Conservation (phyloP, 2,113 vertebrate species). For the Acrocephalus kingi region DNA sequence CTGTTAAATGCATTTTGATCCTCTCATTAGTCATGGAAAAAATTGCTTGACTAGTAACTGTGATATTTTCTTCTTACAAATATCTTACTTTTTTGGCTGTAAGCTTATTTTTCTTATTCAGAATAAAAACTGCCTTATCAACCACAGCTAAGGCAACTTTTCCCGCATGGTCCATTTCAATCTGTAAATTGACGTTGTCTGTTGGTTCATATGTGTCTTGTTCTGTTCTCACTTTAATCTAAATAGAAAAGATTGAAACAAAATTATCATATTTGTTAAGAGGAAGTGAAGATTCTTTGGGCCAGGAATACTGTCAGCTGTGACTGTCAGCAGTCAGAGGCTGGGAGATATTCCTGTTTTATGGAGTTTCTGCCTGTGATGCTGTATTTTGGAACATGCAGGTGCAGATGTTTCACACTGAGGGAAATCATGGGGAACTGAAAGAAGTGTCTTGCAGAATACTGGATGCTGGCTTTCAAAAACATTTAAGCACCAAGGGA, state of each 20-base stretch:
- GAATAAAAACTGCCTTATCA: slow-evolving; percentile 80
- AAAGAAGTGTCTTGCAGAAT: background rate
- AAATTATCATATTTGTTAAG: background rate
- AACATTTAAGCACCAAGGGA: background rate
- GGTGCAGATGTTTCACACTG: background rate
- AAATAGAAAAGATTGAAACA: background rate
- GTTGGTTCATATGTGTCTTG: background rate
- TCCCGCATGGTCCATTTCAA: slow-evolving; percentile 29
- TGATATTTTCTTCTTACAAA: background rate
- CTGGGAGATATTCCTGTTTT: background rate
- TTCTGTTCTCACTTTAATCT: slow-evolving; percentile 57
- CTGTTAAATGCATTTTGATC: background rate
- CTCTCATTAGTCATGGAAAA: background rate
- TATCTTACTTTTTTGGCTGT: slow-evolving; percentile 76
- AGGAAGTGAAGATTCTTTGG: background rate
- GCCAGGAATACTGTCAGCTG: background rate
- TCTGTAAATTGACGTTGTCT: background rate
- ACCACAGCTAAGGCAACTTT: slow-evolving; percentile 78
- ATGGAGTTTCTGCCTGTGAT: background rate
- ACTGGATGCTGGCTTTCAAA: background rate
- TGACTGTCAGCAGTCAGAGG: background rate
- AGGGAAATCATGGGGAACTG: background rate
- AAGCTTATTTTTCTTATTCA: slow-evolving; percentile 79
- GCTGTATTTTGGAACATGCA: fast-evolving
- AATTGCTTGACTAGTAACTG: background rate